Conservation (phyloP, 2,888 invertebrate genomes). For the Urechis unicinctus region DNA sequence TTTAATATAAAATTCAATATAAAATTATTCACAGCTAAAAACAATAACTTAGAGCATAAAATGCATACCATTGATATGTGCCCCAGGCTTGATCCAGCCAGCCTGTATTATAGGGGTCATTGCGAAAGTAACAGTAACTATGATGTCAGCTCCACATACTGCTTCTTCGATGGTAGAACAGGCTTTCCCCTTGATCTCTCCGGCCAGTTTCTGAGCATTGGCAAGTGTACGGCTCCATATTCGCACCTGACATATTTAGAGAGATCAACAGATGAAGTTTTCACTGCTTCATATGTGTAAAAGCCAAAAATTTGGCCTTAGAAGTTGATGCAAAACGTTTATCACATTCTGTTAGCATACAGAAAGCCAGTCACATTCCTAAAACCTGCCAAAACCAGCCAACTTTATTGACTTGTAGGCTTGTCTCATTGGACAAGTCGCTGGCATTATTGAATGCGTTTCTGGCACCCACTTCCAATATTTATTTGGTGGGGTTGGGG, state of each 20-base stretch:
- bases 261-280: no score
- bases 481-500: no score
- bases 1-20: neutral
- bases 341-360: no score
- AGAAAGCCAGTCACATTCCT: no score
- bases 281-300: no score
- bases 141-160: constrained; percentile 58
- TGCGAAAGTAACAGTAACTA: constrained; percentile 59
- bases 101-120: constrained; percentile 54
- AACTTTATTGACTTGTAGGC: no score
- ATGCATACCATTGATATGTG: constrained; percentile 60
- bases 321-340: no score
- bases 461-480: no score
- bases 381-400: no score
- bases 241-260: constrained; percentile 45
- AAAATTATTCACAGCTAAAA: neutral
- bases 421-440: no score
- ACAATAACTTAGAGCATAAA: neutral
- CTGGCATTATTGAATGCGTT: no score
- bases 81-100: constrained; percentile 56
- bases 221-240: constrained; percentile 57
- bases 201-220: constrained; percentile 43
- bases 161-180: constrained; percentile 52
- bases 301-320: no score
- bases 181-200: constrained; percentile 30